Evolutionary conservation across 2,113 vertebrate species (phyloP).

Genomic region (Microtus oregoni): DNA sequence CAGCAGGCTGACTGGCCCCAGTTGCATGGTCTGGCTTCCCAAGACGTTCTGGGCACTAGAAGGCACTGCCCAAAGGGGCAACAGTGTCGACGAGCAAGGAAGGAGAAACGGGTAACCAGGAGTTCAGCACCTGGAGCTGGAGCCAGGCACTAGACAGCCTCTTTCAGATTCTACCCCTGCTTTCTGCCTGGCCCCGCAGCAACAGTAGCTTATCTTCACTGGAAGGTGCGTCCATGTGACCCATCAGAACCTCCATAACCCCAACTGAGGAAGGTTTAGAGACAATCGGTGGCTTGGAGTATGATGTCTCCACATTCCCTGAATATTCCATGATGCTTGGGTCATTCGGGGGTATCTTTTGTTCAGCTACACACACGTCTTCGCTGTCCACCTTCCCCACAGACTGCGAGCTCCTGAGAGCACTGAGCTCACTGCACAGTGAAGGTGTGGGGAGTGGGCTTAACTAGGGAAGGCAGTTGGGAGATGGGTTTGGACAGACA

Average conservation of each 20-base stretch:
- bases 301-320: not conserved
- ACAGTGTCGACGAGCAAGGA: not conserved
- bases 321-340: not conserved
- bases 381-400: not conserved
- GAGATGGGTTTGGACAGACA: not conserved
- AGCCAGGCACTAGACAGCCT: fast-evolving
- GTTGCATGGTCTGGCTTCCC: not conserved
- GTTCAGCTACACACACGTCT: not conserved
- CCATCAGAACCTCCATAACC: not conserved
- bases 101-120: not conserved
- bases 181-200: not conserved
- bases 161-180: not conserved
- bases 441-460: not conserved
- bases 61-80: not conserved
- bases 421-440: not conserved
- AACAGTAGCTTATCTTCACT: not conserved
- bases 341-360: not conserved
- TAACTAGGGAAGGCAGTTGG: not conserved
- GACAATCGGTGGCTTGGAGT: not conserved
- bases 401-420: not conserved
- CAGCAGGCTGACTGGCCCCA: not conserved
- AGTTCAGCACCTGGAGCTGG: not conserved
- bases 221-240: not conserved
- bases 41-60: not conserved
- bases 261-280: not conserved